A percentile compares a stretch with the other conserved stretches of the same genome.
phyloP scores from a whole-genome alignment of 2,113 vertebrate genomes.

The Notarius lentiginosus region DNA sequence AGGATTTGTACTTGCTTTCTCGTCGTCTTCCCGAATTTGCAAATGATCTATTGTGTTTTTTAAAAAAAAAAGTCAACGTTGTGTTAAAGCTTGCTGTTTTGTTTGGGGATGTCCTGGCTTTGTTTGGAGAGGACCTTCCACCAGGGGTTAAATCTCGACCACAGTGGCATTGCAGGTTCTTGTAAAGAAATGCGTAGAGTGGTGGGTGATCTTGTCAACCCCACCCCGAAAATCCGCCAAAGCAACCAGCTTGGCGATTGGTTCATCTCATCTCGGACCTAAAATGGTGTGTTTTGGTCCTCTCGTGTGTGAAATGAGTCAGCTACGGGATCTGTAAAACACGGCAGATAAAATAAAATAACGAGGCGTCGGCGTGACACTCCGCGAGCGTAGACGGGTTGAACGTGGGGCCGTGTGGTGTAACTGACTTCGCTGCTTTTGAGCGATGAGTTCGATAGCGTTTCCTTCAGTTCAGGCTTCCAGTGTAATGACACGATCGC shows the following conservation, averaged over 20 bases:
- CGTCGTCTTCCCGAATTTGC: not conserved
- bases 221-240: not conserved
- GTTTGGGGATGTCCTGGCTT: not conserved
- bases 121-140: constrained; percentile 51
- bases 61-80: not conserved
- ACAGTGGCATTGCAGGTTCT: constrained; percentile 14
- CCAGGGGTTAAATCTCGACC: constrained; percentile 51
- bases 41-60: not conserved
- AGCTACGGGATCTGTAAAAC: constrained; percentile 50
- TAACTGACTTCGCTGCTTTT: constrained; percentile 21
- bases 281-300: not conserved
- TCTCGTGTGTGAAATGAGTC: constrained; percentile 32
- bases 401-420: not conserved
- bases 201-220: no score
- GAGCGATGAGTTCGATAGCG: not conserved
- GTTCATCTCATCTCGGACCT: constrained; percentile 52
- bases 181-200: constrained; percentile 41
- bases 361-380: constrained; percentile 9
- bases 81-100: not conserved
- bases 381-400: not conserved
- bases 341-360: constrained; percentile 26
- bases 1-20: not conserved
- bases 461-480: constrained; percentile 4
- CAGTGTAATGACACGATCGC: not conserved
- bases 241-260: constrained; percentile 57